Evolutionary conservation across 37 sponge, comb jelly and placozoan species (phyloP), one percentile per base, ranked within the genome.

Genomic region (Dysidea cf. avara): DNA sequence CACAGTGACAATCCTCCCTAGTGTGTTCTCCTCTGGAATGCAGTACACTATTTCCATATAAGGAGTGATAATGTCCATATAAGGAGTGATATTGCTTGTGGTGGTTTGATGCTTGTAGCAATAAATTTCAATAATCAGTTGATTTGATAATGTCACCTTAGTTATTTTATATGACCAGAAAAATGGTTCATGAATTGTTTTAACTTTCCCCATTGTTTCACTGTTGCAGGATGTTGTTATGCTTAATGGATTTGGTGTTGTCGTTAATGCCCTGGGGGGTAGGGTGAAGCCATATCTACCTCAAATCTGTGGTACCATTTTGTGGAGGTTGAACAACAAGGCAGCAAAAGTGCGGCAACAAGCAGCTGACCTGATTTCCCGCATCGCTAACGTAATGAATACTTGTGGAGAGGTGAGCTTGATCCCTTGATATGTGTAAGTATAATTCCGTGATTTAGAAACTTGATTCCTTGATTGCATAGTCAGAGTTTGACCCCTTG

Each of bases 291-390:
- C 98, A 7, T 97, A 97, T 83, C 88, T 97, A 14, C 98, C 98
- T 46, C 98, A 97, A 76, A 97, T 97, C 55, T 97, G 98, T 66
- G 98, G 98, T 39, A 97, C 98, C 40, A 88, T 97, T 51, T 82
- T 97, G 29, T 97, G 90, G 91, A 43, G 98, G 29, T 79, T 97
- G 46, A 97, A 97, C 89, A 97, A 97, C 84, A 94, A 94, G 67
- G 81, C 94, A 0, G 94, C 98, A 29, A 97, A 97, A 49, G 94
- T 97, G 30, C 86, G 98, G 1, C 98, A 97, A 71, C 98, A 97
- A 43, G 98, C 98, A 0, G 98, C 98, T 24, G 98, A 97, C 66
- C 89, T 97, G 35, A 97, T 97, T 38, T 90, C 94, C 32, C 63
- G 94, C 14, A 97, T 97, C 53, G 91, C 89, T 29, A 53, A 68